phyloP scores from a whole-genome alignment of 2,797 vertebrate species.

The Salmo trutta region DNA sequence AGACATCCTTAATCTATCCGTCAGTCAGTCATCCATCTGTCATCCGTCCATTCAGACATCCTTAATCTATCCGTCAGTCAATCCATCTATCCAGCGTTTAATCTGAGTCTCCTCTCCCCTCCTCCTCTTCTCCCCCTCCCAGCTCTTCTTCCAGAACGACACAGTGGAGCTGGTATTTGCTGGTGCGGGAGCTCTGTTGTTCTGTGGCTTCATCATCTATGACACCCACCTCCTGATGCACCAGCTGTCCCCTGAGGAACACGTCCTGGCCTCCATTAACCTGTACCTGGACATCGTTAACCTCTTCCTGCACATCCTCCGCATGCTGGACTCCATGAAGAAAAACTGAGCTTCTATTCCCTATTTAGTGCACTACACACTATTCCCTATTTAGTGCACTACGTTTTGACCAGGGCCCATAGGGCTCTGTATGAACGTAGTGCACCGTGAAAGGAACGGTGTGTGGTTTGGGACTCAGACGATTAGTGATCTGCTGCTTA shows the following conservation, averaged over 20 bases:
- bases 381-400: neutral
- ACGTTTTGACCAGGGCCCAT: neutral
- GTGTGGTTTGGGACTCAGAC: neutral
- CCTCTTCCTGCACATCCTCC: conserved; percentile 89
- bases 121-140: neutral
- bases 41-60: too few relatives aligned
- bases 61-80: neutral
- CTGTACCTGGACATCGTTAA: conserved; percentile 95
- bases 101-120: neutral
- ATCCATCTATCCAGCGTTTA: neutral
- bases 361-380: conserved; percentile 2
- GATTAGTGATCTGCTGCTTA: neutral
- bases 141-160: conserved; percentile 88
- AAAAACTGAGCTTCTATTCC: conserved; percentile 79
- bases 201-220: conserved; percentile 95
- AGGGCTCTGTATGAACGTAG: too few relatives aligned
- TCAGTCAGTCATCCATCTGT: too few relatives aligned
- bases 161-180: conserved; percentile 81
- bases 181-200: conserved; percentile 85
- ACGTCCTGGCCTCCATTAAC: conserved; percentile 90
- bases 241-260: conserved; percentile 93
- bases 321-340: conserved; percentile 86
- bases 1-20: too few relatives aligned
- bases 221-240: conserved; percentile 93
- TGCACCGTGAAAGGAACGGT: neutral